These are phyloP conservation scores for Cichlasoma orientale DNA, from an alignment of 2,797 vertebrate genomes.

Conservation along the genomic window DNA sequence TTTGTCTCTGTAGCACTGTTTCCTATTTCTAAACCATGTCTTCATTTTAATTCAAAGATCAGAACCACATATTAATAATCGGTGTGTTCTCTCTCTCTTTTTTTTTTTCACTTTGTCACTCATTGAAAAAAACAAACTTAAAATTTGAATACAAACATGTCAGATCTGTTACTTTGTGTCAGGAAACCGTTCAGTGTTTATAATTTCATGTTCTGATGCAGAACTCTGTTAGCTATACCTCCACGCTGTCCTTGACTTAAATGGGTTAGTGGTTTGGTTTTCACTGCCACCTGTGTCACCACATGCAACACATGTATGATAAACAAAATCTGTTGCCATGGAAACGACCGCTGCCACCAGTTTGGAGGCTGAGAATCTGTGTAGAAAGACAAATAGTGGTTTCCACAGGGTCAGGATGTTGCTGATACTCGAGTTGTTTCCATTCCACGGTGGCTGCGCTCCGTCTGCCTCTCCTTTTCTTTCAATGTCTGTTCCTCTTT, in stretches of 20 bases:
- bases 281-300: conserved; percentile 57
- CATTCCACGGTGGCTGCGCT: conserved; percentile 61
- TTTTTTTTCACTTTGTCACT: neutral
- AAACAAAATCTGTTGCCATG: conserved; percentile 41
- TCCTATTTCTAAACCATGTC: neutral
- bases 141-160: neutral
- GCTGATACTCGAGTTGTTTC: conserved; percentile 71
- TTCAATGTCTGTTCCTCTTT: conserved; percentile 43
- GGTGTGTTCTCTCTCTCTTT: neutral
- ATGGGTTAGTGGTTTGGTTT: conserved; percentile 48
- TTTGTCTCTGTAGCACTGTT: neutral
- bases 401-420: conserved; percentile 77
- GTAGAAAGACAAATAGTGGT: conserved; percentile 64
- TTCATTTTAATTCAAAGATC: neutral
- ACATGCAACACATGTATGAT: conserved; percentile 29
- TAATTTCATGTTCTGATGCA: neutral
- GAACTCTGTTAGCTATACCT: neutral
- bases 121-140: neutral
- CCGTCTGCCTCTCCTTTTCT: conserved; percentile 42
- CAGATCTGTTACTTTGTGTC: neutral
- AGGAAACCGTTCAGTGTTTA: neutral
- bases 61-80: neutral
- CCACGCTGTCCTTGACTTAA: conserved; percentile 40
- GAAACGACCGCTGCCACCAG: conserved; percentile 54
- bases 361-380: conserved; percentile 72